A percentile compares a stretch with the other conserved stretches of the same genome.
Conservation (phyloP, 2,113 vertebrate genomes). For the Colaptes auratus region DNA sequence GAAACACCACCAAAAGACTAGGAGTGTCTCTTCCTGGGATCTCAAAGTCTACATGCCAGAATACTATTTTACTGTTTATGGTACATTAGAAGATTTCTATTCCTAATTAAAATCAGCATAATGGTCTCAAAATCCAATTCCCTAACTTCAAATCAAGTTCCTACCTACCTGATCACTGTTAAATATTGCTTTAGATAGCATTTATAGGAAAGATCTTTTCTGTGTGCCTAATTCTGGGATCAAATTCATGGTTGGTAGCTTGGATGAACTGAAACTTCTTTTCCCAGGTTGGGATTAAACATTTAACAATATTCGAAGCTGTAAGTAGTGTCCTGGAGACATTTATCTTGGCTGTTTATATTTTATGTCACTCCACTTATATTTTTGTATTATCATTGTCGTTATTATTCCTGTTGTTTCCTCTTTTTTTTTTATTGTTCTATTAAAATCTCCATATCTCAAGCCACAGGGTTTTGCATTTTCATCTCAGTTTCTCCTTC, state of each 20-base stretch:
- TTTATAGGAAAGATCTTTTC: not conserved
- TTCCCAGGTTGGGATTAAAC: fast-evolving
- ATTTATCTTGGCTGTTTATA: not conserved
- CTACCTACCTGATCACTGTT: not conserved
- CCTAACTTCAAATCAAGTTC: not conserved
- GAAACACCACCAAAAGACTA: not conserved
- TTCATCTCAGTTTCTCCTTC: no score
- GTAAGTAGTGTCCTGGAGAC: not conserved
- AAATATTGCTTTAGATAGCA: not conserved
- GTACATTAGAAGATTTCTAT: not conserved
- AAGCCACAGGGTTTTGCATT: no score
- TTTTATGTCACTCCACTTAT: no score
- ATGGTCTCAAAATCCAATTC: not conserved
- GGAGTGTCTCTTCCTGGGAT: not conserved
- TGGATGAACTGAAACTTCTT: not conserved
- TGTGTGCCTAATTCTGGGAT: not conserved
- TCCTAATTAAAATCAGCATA: not conserved
- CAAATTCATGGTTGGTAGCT: not conserved
- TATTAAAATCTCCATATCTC: no score
- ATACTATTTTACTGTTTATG: not conserved
- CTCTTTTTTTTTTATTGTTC: no score
- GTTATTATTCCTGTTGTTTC: no score
- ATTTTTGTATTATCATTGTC: no score
- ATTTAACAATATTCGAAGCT: not conserved
- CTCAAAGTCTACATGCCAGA: not conserved